phyloP scores from a whole-genome alignment of 2,888 invertebrate species.

The Dioctria linearis region DNA sequence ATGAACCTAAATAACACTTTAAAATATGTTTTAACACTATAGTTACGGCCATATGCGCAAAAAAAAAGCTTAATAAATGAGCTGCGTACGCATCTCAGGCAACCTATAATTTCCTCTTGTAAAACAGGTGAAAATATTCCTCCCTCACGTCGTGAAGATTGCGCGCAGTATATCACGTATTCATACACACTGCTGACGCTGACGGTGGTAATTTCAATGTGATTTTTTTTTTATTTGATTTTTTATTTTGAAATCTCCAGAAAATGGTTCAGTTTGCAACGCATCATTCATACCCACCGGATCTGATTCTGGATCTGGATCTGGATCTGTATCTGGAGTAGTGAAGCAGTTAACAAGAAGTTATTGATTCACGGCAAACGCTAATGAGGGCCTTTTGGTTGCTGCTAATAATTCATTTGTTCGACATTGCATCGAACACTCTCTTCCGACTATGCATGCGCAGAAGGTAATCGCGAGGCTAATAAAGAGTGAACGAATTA shows the following conservation, averaged over 20 bases:
- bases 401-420: conserved; percentile 42
- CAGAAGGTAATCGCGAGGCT: background rate
- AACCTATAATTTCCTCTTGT: conserved; percentile 26
- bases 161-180: conserved; percentile 19
- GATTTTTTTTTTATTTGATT: too few species aligned
- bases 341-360: conserved; percentile 45
- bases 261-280: conserved; percentile 1
- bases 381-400: conserved; percentile 46
- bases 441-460: background rate
- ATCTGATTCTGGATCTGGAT: background rate
- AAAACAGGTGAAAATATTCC: conserved; percentile 45
- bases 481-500: conserved; percentile 35
- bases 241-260: background rate
- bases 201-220: conserved; percentile 29
- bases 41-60: background rate
- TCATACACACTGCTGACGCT: background rate
- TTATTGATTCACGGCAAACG: conserved; percentile 43
- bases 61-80: conserved; percentile 10
- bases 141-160: conserved; percentile 38
- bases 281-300: background rate
- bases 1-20: too few species aligned
- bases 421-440: conserved; percentile 18
- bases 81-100: conserved; percentile 30
- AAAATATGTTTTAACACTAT: too few species aligned
- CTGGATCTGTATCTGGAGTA: conserved; percentile 21